These are phyloP conservation scores for Sapajus apella DNA, from an alignment of 2,113 vertebrate species.

Conservation along the genomic window DNA sequence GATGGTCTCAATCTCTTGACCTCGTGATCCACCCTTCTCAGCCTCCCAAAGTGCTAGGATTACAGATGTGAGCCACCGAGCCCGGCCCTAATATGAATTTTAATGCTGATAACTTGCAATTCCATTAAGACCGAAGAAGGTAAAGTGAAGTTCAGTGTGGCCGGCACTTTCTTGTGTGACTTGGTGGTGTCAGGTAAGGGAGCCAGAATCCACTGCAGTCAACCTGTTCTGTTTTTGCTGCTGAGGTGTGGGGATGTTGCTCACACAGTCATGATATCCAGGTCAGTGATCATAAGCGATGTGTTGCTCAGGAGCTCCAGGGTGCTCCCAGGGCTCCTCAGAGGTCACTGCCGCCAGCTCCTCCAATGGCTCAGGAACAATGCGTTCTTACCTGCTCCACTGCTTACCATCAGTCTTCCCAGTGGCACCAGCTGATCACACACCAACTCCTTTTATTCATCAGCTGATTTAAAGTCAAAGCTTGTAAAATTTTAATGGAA, in stretches of 20 bases:
- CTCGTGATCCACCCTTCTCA: no score
- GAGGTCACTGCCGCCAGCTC: neutral
- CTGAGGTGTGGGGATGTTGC: neutral
- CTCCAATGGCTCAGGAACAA: neutral
- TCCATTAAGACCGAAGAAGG: neutral
- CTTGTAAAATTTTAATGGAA: neutral
- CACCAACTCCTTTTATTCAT: neutral
- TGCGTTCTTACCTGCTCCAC: neutral
- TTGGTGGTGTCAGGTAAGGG: accelerated
- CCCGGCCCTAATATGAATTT: neutral
- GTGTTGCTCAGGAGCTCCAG: neutral
- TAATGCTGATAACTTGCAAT: neutral
- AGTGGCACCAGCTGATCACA: neutral
- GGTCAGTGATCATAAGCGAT: neutral
- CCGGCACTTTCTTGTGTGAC: neutral
- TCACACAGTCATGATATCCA: neutral
- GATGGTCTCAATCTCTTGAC: no score
- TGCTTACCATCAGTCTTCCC: neutral
- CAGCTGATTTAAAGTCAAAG: constrained; percentile 31
- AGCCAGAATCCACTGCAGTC: neutral
- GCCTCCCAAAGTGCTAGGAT: no score
- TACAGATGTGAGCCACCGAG: no score
- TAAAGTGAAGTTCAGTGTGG: neutral
- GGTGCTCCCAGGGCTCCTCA: neutral
- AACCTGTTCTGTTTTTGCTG: neutral